A percentile compares a stretch with the other conserved stretches of the same genome.
Evolutionary conservation across 1,140 invertebrate species (phyloP).

Genomic region (Dendroctonus valens): DNA sequence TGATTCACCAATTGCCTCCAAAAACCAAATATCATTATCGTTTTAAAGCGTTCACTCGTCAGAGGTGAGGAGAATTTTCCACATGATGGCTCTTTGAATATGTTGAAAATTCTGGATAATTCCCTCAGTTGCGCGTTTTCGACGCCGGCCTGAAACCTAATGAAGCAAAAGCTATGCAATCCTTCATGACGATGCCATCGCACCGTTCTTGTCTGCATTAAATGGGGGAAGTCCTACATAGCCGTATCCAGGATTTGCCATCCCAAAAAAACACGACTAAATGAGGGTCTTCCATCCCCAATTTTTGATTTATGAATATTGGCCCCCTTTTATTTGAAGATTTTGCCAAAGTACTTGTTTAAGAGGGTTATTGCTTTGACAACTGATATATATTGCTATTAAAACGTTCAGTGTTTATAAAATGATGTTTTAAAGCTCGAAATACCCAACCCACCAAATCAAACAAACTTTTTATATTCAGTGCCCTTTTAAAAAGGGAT

Average conservation of each 20-base stretch:
- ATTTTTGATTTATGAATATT: background rate
- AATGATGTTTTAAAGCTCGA: no score
- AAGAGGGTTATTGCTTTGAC: no score
- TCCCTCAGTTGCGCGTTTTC: conserved; percentile 26
- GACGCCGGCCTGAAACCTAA: conserved; percentile 32
- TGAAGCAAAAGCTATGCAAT: conserved; percentile 35
- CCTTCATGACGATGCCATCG: conserved; percentile 32
- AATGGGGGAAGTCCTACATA: conserved; percentile 23
- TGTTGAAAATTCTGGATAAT: conserved; percentile 33
- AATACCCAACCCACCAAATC: no score
- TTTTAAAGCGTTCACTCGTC: conserved; percentile 10
- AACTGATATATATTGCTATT: no score
- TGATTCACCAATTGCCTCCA: no score
- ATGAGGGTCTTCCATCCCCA: background rate
- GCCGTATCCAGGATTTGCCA: conserved; percentile 5
- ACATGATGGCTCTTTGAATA: conserved; percentile 23
- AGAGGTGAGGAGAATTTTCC: conserved; percentile 24
- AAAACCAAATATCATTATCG: no score
- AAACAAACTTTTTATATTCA: no score
- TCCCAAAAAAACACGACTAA: conserved; percentile 2
- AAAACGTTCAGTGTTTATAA: no score
- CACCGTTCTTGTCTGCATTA: conserved; percentile 28
- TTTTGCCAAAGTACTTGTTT: background rate
- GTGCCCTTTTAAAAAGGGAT: no score
- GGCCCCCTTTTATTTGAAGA: background rate